Evolutionary conservation across 2,113 vertebrate species (phyloP).

Genomic region (Leucoraja erinaceus): DNA sequence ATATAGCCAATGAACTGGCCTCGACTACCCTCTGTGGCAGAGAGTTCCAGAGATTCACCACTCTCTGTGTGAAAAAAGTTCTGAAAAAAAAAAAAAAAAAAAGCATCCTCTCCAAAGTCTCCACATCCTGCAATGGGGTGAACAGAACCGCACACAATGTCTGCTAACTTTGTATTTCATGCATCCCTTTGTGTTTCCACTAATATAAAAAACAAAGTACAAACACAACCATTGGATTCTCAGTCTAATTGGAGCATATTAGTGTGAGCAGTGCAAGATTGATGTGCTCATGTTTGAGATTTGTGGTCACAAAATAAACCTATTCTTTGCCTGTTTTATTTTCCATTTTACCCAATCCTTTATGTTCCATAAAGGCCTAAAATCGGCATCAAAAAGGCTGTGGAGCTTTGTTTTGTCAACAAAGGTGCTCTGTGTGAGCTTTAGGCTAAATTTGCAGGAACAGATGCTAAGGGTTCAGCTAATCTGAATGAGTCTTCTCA

Average conservation of each 20-base stretch:
- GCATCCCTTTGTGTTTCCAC: not conserved
- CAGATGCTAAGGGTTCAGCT: not conserved
- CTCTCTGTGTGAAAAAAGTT: no score
- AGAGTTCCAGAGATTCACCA: no score
- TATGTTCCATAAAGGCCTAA: not conserved
- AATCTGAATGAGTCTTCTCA: not conserved
- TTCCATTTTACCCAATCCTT: not conserved
- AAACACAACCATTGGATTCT: not conserved
- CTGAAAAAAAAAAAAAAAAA: no score
- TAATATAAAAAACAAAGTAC: not conserved
- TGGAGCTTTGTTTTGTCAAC: not conserved
- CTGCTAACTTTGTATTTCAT: no score
- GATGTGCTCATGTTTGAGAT: not conserved
- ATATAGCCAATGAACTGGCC: no score
- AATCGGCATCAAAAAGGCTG: not conserved
- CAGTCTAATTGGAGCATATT: no score
- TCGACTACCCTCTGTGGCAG: no score
- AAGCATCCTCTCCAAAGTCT: no score
- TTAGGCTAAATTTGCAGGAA: not conserved
- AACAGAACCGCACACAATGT: no score
- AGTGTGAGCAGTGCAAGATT: not conserved
- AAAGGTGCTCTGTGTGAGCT: not conserved
- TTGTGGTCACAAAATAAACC: not conserved
- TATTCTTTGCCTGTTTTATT: not conserved
- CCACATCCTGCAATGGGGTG: no score